Conservation (phyloP, 2,888 invertebrate species). For the Hemaris fuciformis region DNA sequence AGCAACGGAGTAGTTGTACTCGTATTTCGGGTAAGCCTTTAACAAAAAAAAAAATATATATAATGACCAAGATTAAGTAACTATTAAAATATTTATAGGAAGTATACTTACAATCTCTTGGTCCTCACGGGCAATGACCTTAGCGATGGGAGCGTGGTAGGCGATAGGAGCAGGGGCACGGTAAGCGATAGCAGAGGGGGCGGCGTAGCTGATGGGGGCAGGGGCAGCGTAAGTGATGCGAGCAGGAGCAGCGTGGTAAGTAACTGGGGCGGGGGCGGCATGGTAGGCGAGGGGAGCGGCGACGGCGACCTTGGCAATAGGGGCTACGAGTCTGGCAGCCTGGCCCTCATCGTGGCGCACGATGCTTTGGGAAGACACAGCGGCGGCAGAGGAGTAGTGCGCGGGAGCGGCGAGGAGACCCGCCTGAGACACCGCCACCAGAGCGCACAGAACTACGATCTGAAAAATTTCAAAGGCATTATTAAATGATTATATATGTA, state of each 20-base stretch:
- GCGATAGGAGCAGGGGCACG: constrained; percentile 30
- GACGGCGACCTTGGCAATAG: constrained; percentile 36
- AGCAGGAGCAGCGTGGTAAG: constrained; percentile 27
- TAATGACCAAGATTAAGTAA: background rate
- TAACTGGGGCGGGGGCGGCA: constrained; percentile 24
- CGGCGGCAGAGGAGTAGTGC: constrained; percentile 49
- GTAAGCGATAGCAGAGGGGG: constrained; percentile 38
- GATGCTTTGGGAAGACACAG: constrained; percentile 50
- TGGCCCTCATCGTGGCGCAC: constrained; percentile 46
- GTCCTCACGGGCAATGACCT: constrained; percentile 37
- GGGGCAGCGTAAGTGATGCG: constrained; percentile 27
- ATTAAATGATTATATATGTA: background rate
- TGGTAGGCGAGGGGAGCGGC: constrained; percentile 21
- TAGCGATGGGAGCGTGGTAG: constrained; percentile 38
- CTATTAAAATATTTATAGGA: background rate
- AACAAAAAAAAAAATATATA: background rate
- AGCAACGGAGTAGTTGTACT: constrained; percentile 74
- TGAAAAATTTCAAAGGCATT: constrained; percentile 27
- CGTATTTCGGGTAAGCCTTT: constrained; percentile 60
- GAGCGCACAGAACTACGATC: constrained; percentile 48
- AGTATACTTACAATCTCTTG: constrained; percentile 22
- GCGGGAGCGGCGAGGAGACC: constrained; percentile 51
- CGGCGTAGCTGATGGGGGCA: constrained; percentile 24
- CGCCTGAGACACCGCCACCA: constrained; percentile 50
- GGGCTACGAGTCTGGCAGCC: constrained; percentile 21